Evolutionary conservation across 2,888 invertebrate species (phyloP).

Genomic region (Drosophila gaucha): DNA sequence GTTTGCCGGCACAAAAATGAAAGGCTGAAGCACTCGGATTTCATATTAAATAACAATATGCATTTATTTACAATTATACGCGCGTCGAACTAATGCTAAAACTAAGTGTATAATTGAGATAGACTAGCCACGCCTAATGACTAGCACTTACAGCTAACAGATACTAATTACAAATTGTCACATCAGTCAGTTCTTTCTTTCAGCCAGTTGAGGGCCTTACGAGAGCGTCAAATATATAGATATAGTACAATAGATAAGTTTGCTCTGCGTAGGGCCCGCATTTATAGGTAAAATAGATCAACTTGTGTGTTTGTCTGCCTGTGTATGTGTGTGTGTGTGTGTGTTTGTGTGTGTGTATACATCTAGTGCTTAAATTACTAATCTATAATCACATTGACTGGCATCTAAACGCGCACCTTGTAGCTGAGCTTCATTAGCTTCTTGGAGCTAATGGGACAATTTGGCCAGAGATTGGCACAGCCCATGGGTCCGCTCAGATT

Average conservation of each 20-base stretch:
- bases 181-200: conserved; percentile 56
- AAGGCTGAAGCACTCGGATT: conserved; percentile 1
- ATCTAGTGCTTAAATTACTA: conserved; percentile 39
- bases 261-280: conserved; percentile 9
- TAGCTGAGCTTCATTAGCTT: conserved; percentile 84
- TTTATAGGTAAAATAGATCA: no score
- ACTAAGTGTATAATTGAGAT: conserved; percentile 57
- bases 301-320: not conserved
- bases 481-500: conserved; percentile 83
- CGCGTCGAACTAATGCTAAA: conserved; percentile 55
- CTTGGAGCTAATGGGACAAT: conserved; percentile 85
- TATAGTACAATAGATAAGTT: conserved; percentile 63
- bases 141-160: conserved; percentile 63
- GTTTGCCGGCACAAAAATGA: not conserved
- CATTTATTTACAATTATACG: conserved; percentile 60
- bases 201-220: conserved; percentile 22
- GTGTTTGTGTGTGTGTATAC: conserved; percentile 5
- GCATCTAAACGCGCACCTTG: conserved; percentile 79
- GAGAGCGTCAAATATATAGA: conserved; percentile 47
- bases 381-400: conserved; percentile 33
- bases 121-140: conserved; percentile 74
- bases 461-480: conserved; percentile 85
- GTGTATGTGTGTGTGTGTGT: not conserved
- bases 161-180: conserved; percentile 61
- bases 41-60: conserved; percentile 43